A percentile compares a stretch with the other conserved stretches of the same genome.
phyloP scores from a whole-genome alignment of 2,888 invertebrate genomes.

The Drepanosiphum platanoidis region DNA sequence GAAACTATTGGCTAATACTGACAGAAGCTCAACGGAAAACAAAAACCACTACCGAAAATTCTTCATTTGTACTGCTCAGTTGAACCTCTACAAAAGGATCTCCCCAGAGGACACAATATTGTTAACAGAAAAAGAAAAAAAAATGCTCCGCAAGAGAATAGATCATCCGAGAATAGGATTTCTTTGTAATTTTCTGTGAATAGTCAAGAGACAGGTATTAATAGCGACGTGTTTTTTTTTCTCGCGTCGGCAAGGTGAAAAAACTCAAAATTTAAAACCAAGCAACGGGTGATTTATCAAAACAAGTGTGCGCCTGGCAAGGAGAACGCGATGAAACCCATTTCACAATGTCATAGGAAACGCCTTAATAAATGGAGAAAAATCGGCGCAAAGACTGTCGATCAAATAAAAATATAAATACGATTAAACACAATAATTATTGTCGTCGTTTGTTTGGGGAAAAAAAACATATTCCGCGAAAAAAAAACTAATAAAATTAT shows the following conservation, averaged over 20 bases:
- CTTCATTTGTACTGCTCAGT: neutral
- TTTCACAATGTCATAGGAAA: neutral
- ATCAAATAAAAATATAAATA: too few relatives aligned
- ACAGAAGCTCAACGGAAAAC: neutral
- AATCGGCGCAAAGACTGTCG: too few relatives aligned
- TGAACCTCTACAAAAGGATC: neutral
- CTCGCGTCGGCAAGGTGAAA: neutral
- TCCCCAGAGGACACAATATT: neutral
- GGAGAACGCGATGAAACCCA: neutral
- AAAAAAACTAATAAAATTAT: too few relatives aligned
- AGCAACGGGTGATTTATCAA: constrained; percentile 22
- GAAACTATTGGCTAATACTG: neutral
- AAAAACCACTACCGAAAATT: neutral
- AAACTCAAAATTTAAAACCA: constrained; percentile 24
- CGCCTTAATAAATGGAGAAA: neutral
- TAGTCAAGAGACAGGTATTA: constrained; percentile 35
- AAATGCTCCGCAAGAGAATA: neutral
- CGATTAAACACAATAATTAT: too few relatives aligned
- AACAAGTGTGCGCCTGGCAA: neutral
- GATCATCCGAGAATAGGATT: neutral
- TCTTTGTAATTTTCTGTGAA: constrained; percentile 4
- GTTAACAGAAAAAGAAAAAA: neutral
- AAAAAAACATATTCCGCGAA: too few relatives aligned
- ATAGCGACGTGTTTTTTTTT: neutral
- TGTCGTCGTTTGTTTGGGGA: too few relatives aligned